Evolutionary conservation across 2,888 invertebrate genomes (phyloP).

Genomic region (Drosophila lutescens): DNA sequence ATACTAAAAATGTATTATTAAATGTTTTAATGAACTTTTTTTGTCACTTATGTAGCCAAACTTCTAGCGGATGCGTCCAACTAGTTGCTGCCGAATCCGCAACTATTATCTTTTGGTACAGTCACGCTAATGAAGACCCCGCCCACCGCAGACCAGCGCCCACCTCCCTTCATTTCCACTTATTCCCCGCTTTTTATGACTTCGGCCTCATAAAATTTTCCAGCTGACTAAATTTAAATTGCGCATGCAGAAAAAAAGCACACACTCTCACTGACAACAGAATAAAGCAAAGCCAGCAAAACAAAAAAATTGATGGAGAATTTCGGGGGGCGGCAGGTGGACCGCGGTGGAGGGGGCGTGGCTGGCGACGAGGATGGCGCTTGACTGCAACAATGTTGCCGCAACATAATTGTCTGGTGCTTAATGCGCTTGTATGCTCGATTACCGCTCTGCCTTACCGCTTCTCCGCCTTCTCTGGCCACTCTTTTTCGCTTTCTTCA

Average conservation of each 20-base stretch:
- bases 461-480: not conserved
- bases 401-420: conserved; percentile 63
- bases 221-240: conserved; percentile 69
- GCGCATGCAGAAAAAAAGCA: conserved; percentile 54
- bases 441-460: conserved; percentile 43
- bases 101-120: conserved; percentile 15
- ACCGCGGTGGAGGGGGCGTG: conserved; percentile 11
- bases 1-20: too few species aligned
- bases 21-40: too few species aligned
- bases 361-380: conserved; percentile 28
- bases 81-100: not conserved
- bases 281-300: conserved; percentile 28
- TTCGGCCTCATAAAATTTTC: conserved; percentile 50
- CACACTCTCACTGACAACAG: conserved; percentile 14
- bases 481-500: not conserved
- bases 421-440: conserved; percentile 59
- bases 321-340: conserved; percentile 22
- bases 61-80: not conserved
- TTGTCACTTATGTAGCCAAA: too few species aligned
- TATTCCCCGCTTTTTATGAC: conserved; percentile 19
- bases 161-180: not conserved
- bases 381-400: conserved; percentile 61
- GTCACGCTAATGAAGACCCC: conserved; percentile 25
- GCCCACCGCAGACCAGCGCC: conserved; percentile 3
- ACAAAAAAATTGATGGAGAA: conserved; percentile 11